Percentiles rank a stretch among this genome's conserved stretches.
Evolutionary conservation across 2,888 invertebrate genomes (phyloP).

Genomic region (Camponotus fellah): DNA sequence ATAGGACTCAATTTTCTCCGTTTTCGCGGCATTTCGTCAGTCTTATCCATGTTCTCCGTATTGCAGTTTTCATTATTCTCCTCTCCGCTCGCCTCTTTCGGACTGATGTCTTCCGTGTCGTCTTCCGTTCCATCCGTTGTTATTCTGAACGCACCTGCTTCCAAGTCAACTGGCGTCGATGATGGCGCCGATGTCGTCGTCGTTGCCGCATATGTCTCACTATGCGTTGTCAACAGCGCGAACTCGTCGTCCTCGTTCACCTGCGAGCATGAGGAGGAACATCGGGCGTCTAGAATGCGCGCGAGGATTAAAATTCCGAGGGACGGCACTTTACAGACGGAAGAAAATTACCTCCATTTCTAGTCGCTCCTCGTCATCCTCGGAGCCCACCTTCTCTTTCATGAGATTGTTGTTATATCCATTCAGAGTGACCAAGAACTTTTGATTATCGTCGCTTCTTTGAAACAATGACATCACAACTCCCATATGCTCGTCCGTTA

Average conservation of each 20-base stretch:
- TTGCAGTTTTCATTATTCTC: slow-evolving; percentile 81
- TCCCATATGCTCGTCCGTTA: slow-evolving; percentile 82
- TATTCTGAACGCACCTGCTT: slow-evolving; percentile 76
- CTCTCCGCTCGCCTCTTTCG: slow-evolving; percentile 74
- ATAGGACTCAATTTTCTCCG: slow-evolving; percentile 84
- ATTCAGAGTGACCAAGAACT: slow-evolving; percentile 84
- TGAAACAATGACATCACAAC: slow-evolving; percentile 84
- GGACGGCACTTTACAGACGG: background rate
- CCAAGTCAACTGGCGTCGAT: slow-evolving; percentile 70
- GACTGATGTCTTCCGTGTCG: slow-evolving; percentile 64
- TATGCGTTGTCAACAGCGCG: slow-evolving; percentile 74
- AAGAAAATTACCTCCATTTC: slow-evolving; percentile 80
- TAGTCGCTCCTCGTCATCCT: slow-evolving; percentile 80
- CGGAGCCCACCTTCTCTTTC: slow-evolving; percentile 78
- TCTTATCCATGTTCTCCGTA: slow-evolving; percentile 78
- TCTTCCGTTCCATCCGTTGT: slow-evolving; percentile 81
- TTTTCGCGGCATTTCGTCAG: slow-evolving; percentile 78
- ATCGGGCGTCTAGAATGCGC: slow-evolving; percentile 48
- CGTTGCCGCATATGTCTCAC: slow-evolving; percentile 65
- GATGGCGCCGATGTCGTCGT: slow-evolving; percentile 71
- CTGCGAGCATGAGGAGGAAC: slow-evolving; percentile 67
- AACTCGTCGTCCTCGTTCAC: slow-evolving; percentile 82
- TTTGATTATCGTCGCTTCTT: slow-evolving; percentile 83
- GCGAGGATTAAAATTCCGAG: slow-evolving; percentile 35
- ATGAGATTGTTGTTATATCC: slow-evolving; percentile 83